Base-by-base conservation (phyloP, 2,797 vertebrate species). In the Toxotes lorentzi region DNA sequence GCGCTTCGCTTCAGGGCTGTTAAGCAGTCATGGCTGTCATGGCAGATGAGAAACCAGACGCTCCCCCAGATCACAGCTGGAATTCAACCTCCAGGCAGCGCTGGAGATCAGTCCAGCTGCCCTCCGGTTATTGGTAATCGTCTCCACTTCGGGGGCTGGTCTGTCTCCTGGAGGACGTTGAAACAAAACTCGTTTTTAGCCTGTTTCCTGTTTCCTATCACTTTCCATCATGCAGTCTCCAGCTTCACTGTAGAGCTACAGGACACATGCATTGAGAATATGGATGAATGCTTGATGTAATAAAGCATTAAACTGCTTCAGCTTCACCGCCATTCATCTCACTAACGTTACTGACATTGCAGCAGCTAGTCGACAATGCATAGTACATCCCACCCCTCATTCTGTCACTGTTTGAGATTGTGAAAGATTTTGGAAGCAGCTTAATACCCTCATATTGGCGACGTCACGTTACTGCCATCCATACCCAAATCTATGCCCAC, bases 41-140 rank as follows among this genome's bases (percentile, higher is more conserved):
- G 0, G 35, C 32, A 27, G 58, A 83, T 83, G 83, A 75, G 43
- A 82, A 65, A 53, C 4, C 70, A 62, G 41, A 69, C 34, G 11
- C n/a, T 61, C 70, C 50, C 50, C 58, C 24, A 57, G 47, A 78
- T 83, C 69, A 63, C 68, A 58, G 72, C 66, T 54, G 16, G 61
- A 76, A 67, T 61, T 71, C 59, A 70, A 53, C 45, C 75, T 73
- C 23, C 45, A 41, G 82, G 70, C 74, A 60, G 63, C 7, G 9
- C 34, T 17, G 5, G 14, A 53, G 65, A 86, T 80, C 59, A 80
- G 67, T 76, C 64, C 68, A 71, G 60, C 69, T 79, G 73, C 73
- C 76, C 76, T 83, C 67, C 0, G 24, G 82, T 86, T 70, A 77
- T 50, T 65, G 54, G 62, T 81, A 70, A 73, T 73, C 63, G 70